Evolutionary conservation across 2,113 vertebrate species (phyloP).

Genomic region (Passer montanus): DNA sequence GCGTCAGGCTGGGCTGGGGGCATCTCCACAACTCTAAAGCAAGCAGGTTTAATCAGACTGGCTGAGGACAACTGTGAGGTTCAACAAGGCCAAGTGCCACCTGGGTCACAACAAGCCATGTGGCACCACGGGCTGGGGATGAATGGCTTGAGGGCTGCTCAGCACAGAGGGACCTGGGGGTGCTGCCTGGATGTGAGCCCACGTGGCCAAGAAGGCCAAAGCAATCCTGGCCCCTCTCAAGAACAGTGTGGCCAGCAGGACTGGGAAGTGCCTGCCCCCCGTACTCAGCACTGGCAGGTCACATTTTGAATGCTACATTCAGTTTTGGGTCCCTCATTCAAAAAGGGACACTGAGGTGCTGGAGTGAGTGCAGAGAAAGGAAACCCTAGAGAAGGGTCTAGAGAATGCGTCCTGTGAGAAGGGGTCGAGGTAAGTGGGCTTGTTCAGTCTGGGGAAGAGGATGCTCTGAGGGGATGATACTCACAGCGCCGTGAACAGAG

Average conservation of each 20-base stretch:
- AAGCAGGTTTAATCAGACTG: background rate
- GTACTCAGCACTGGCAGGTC: background rate
- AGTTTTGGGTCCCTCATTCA: background rate
- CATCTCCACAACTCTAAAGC: background rate
- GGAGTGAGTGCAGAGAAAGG: background rate
- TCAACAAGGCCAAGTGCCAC: background rate
- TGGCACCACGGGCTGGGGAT: background rate
- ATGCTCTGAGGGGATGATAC: background rate
- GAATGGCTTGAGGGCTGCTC: background rate
- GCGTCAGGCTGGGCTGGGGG: background rate
- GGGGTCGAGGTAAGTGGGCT: fast-evolving
- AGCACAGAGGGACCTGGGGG: background rate
- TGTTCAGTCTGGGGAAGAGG: background rate
- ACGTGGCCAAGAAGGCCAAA: background rate
- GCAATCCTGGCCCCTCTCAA: too few relatives aligned
- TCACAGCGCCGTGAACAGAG: background rate
- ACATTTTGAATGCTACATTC: background rate
- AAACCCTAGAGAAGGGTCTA: background rate
- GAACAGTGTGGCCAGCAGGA: background rate
- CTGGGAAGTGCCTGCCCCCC: background rate
- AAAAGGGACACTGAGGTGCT: background rate
- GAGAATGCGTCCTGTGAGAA: background rate
- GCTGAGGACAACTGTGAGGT: background rate
- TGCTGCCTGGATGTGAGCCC: background rate
- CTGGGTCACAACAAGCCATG: background rate